Evolutionary conservation across 2,888 invertebrate genomes (phyloP), one percentile per base, ranked within the genome.

Genomic region (Odontocolon sp.): DNA sequence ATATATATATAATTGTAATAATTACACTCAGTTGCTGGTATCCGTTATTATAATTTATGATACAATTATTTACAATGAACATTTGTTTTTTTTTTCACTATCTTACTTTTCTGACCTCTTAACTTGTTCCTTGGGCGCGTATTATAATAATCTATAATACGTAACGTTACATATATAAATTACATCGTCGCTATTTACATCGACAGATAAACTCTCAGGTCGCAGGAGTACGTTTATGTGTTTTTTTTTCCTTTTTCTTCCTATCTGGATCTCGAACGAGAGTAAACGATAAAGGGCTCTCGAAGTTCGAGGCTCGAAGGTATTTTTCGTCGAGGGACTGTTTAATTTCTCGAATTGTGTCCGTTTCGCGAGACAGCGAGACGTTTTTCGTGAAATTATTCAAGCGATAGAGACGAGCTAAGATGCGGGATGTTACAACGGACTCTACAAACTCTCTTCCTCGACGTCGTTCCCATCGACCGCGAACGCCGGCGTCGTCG

Each of bases 1-100:
- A 63, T 63, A 42, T 42, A 84, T 81, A 81, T 86, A 83, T 82
- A 86, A 83, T 83, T 81, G 81, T 80, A 85, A 85, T 89, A 88
- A 89, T 89, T 88, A 90, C 89, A 89, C 82, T 87, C 88, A 86
- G 83, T 79, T 77, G 87, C 82, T 84, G 83, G 83, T 88, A 86
- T 80, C 75, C 79, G 71, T 75, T 73, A 75, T 77, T 45, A 77
- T 80, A 77, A 80, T 80, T 78, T 81, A 81, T 80, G 70, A 63
- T 81, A 81, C 81, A 81, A 69, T 70, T 82, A 79, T 81, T 70
- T 77, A 78, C 77, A 79, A 68, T 73, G 56, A 68, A 68, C 67
- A 26, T 21, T 38, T 57, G 50, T 64, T 52, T 31, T 2, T 68
- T 63, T 50, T 9, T 45, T 68, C 57, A 28, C 67, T 28, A 61